A percentile compares a stretch with the other conserved stretches of the same genome.
phyloP scores from a whole-genome alignment of 53 echinoderm and acorn worm genomes.

The Patiria pectinifera region DNA sequence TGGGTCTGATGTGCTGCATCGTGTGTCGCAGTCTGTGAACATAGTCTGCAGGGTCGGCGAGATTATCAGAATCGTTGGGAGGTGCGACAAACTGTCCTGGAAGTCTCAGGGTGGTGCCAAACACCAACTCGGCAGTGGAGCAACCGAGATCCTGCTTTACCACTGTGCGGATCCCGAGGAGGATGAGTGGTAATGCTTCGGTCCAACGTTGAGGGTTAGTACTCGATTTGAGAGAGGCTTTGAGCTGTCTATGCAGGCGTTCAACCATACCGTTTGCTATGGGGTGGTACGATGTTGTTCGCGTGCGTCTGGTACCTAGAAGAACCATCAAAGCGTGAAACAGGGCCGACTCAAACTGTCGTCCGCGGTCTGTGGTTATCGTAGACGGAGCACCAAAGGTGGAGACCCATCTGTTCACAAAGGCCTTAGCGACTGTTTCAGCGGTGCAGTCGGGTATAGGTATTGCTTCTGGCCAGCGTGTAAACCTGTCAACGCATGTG shows the following conservation, averaged over 20 bases:
- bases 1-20: too few species aligned
- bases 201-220: slow-evolving; percentile 1
- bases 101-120: neutral
- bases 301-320: neutral
- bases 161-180: neutral
- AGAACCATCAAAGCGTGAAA: neutral
- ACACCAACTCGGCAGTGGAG: slow-evolving; percentile 21
- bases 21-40: slow-evolving; percentile 28
- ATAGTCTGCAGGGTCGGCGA: slow-evolving; percentile 12
- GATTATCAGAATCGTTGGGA: neutral
- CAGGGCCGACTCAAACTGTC: slow-evolving; percentile 17
- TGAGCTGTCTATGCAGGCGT: slow-evolving; percentile 26
- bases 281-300: too few species aligned
- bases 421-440: slow-evolving; percentile 11
- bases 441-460: slow-evolving; percentile 36
- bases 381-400: slow-evolving; percentile 27
- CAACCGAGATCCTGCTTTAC: slow-evolving; percentile 13
- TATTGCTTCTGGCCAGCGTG: neutral
- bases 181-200: neutral
- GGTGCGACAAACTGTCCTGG: slow-evolving; percentile 9
- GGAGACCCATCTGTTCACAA: neutral
- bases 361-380: slow-evolving; percentile 23
- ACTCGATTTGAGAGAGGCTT: slow-evolving; percentile 3
- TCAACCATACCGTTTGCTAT: neutral
- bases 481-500: too few species aligned